Conservation (phyloP, 2,113 vertebrate species). For the Limanda limanda region DNA sequence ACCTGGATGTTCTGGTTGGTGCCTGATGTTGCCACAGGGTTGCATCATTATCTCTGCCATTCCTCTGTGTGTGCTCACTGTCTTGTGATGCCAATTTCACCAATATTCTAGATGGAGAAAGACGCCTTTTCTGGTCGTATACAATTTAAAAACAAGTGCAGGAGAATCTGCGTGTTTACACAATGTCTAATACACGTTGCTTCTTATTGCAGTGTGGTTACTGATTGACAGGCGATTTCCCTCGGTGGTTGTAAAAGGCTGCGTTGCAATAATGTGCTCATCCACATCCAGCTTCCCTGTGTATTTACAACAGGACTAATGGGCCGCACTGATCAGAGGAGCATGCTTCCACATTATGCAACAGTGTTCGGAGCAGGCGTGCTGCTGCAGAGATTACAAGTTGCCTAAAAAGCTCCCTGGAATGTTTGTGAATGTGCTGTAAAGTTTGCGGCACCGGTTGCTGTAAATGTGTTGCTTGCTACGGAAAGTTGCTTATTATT, state of each 20-base stretch:
- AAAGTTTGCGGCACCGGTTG: background rate
- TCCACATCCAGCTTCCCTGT: slow-evolving; percentile 9
- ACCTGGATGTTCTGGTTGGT: too few relatives aligned
- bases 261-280: slow-evolving; percentile 24
- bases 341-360: slow-evolving; percentile 42
- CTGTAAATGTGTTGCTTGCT: background rate
- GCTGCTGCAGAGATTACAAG: slow-evolving; percentile 13
- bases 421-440: slow-evolving; percentile 18
- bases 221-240: slow-evolving; percentile 62
- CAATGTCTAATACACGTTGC: background rate
- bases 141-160: background rate
- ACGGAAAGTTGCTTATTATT: slow-evolving; percentile 6
- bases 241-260: slow-evolving; percentile 51
- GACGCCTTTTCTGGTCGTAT: background rate
- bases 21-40: slow-evolving; percentile 56
- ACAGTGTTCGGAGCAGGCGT: slow-evolving; percentile 23
- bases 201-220: slow-evolving; percentile 54
- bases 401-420: slow-evolving; percentile 21
- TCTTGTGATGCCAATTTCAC: background rate
- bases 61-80: background rate
- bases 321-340: slow-evolving; percentile 34
- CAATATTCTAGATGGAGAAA: background rate
- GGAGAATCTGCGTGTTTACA: too few relatives aligned
- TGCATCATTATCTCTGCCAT: slow-evolving; percentile 54
- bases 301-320: slow-evolving; percentile 34